Evolutionary conservation across 2,888 invertebrate genomes (phyloP), one percentile per base, ranked within the genome.

Genomic region (Cybosia mesomella): DNA sequence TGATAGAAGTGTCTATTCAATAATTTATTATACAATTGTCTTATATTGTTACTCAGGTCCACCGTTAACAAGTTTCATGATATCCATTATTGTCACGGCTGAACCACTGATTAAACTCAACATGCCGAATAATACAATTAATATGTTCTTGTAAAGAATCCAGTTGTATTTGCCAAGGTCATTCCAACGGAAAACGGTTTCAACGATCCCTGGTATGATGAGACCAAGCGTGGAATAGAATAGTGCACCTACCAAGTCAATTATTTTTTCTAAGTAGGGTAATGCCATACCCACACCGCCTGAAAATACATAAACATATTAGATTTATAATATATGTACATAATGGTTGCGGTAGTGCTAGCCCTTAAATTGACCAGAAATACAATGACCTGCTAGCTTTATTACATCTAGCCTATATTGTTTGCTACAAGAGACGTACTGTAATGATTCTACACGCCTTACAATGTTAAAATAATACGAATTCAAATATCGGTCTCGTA

Each of bases 151-250:
- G 87, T 95, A 95, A 0, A 98, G 85, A 58, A 96, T 95, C 97
- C 97, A 97, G 58, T 96, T 96, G 74, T 89, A 95, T 71, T 82
- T 90, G 5, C 98, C 98, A 9, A 97, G 95, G 72, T 96, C 93
- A 32, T 97, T 96, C 96, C 96, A 97, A 59, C 95, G 93, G 68
- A 96, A 96, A 0, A 98, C 95, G 0, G 96, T 97, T 80, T 98
- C 97, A 1, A 98, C 93, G 3, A 97, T 89, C 0, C 97, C 97
- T n/a, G 98, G 98, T 57, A 97, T 96, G 70, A 97, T 95, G 53
- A 98, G 95, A 1, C 98, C 98, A 58, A 97, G 93, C 21, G 96
- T 95, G 0, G 97, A 97, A 83, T 97, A 96, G 82, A 97, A 97
- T 11, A 97, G 83, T 2, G 95, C 92, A 1, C 95, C 95, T 0